Evolutionary conservation across 2,797 vertebrate genomes (phyloP), one percentile per base, ranked within the genome.

Genomic region (Macropus fuliginosus): DNA sequence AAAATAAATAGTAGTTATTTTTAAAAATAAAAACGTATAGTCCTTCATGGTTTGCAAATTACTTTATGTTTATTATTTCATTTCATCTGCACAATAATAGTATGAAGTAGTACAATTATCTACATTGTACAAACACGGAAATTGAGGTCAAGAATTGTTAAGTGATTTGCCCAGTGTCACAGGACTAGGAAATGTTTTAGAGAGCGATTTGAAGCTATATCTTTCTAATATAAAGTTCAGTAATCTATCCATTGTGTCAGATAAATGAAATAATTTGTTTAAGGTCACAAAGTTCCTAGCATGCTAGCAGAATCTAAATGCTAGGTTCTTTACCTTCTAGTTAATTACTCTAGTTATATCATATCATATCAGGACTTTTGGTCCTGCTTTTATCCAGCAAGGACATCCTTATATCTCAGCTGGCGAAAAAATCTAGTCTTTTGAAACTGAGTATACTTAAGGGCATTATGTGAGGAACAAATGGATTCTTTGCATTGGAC

Each of bases 361-460:
- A 87, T 46, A 40, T 18, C 16, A 5, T 10, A 87, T 87, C 40
- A 46, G 56, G 21, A 56, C 21, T 87, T 87, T 87, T 87, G 62
- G 74, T 50, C 24, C 46, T 95, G 57, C 55, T 55, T 56, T 21
- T 74, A 21, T 91, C 21, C 24, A 52, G n/a, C 2, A 52, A 28
- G 90, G 55, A 91, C 40, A 34, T 27, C 59, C 27, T 96, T 96
- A 93, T 2, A 66, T 93, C 55, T 55, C 40, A 52, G 55, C 18
- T 21, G 54, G 18, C 21, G 94, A 2, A 55, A n/a, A 87, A 27
- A 46, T 46, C 74, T 87, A 50, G 9, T 94, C 31, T 50, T 96
- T 95, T 95, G 89, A 96, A 66, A n/a, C 93, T 91, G 66, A 92
- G 13, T 56, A 93, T 56, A 62, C 46, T 28, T 21, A 93, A 40